These are phyloP conservation scores for Aphidius gifuensis DNA, from an alignment of 1,140 invertebrate species.

Conservation along the genomic window DNA sequence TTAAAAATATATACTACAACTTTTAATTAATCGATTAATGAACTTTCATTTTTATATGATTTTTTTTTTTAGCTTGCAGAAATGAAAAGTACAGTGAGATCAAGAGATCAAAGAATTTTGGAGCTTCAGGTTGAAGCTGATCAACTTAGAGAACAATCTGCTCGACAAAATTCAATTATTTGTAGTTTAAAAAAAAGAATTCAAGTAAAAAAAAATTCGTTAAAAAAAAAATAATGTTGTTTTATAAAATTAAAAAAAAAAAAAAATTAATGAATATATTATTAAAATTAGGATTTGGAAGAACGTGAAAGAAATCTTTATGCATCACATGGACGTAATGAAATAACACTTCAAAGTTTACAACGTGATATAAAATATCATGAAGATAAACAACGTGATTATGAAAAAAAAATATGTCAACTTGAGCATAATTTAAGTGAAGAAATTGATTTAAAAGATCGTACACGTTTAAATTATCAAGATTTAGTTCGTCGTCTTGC, in stretches of 20 bases:
- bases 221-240: not conserved
- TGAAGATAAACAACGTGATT: slow-evolving; percentile 72
- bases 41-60: not conserved
- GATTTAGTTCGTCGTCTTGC: slow-evolving; percentile 69
- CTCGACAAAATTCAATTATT: slow-evolving; percentile 75
- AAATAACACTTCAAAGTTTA: slow-evolving; percentile 68
- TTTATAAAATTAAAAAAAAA: slow-evolving; percentile 7
- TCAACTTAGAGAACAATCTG: slow-evolving; percentile 73
- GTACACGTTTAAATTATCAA: slow-evolving; percentile 39
- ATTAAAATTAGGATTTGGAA: slow-evolving; percentile 61
- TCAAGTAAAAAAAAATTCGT: slow-evolving; percentile 49
- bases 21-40: too few relatives aligned
- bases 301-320: slow-evolving; percentile 68
- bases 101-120: slow-evolving; percentile 64
- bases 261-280: slow-evolving; percentile 2
- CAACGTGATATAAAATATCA: slow-evolving; percentile 71
- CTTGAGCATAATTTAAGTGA: slow-evolving; percentile 66
- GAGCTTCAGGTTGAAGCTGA: slow-evolving; percentile 70
- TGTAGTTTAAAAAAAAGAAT: slow-evolving; percentile 73
- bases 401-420: slow-evolving; percentile 69
- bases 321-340: slow-evolving; percentile 60
- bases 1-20: too few relatives aligned
- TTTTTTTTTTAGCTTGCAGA: slow-evolving; percentile 58
- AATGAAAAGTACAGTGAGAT: slow-evolving; percentile 63
- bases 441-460: slow-evolving; percentile 58